phyloP scores from a whole-genome alignment of 1,140 invertebrate genomes.

The Melanaphis sacchari region DNA sequence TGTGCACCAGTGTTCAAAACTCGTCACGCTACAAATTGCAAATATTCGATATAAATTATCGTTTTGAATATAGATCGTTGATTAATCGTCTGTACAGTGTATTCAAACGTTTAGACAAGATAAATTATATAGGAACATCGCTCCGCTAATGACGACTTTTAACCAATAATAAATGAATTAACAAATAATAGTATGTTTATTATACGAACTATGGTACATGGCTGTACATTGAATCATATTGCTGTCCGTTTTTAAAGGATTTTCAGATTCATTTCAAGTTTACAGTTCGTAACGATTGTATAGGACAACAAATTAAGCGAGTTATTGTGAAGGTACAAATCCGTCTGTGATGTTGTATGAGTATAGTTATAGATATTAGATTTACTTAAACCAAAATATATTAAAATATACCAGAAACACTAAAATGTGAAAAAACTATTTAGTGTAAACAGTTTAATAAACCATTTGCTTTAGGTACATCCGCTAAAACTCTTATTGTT shows the following conservation, averaged over 20 bases:
- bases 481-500: neutral
- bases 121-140: neutral
- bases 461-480: neutral
- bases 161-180: neutral
- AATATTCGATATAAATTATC: neutral
- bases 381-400: too few relatives aligned
- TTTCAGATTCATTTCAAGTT: neutral
- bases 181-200: neutral
- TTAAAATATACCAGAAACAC: too few relatives aligned
- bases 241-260: neutral
- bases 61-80: neutral
- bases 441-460: too few relatives aligned
- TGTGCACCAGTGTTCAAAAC: neutral
- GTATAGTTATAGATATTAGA: too few relatives aligned
- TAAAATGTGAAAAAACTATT: too few relatives aligned
- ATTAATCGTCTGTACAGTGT: neutral
- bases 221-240: neutral
- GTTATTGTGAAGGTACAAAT: neutral
- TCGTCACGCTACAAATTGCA: neutral
- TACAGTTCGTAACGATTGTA: too few relatives aligned
- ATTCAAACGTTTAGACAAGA: neutral
- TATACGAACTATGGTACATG: neutral
- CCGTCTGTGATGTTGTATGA: too few relatives aligned
- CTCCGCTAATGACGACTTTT: neutral
- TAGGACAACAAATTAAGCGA: too few relatives aligned